These are phyloP conservation scores for Hylaea fasciaria DNA, from an alignment of 2,888 invertebrate species.

Conservation along the genomic window DNA sequence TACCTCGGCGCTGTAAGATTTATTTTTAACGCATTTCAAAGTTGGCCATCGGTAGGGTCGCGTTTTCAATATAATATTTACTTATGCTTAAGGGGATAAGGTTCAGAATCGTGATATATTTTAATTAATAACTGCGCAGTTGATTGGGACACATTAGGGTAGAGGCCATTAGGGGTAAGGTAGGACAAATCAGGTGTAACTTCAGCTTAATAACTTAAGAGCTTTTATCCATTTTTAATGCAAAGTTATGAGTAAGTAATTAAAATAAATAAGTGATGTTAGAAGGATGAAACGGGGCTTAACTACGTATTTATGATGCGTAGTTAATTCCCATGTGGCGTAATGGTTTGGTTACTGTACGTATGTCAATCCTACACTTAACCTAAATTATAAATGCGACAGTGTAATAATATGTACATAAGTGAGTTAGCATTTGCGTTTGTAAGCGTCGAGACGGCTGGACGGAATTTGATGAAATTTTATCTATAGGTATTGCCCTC, in stretches of 20 bases:
- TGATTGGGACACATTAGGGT: slow-evolving; percentile 12
- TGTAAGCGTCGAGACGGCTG: too few species aligned
- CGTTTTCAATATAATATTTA: slow-evolving; percentile 22
- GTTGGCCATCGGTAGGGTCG: slow-evolving; percentile 23
- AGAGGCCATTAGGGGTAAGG: slow-evolving; percentile 22
- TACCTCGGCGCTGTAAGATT: slow-evolving; percentile 26
- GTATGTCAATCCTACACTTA: too few species aligned
- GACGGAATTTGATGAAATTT: too few species aligned
- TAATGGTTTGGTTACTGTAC: too few species aligned
- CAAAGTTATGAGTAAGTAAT: slow-evolving; percentile 8
- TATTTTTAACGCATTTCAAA: slow-evolving; percentile 39
- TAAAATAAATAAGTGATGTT: slow-evolving; percentile 18
- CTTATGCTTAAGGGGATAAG: slow-evolving; percentile 23
- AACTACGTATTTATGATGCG: too few species aligned
- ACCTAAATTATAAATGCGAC: too few species aligned
- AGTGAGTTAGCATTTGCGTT: too few species aligned
- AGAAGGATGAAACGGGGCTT: not conserved
- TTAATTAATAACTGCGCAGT: slow-evolving; percentile 31
- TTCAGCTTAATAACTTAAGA: slow-evolving; percentile 30
- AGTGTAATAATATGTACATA: too few species aligned
- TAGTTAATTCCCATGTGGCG: too few species aligned
- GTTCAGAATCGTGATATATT: slow-evolving; percentile 15
- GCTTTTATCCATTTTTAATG: slow-evolving; percentile 19
- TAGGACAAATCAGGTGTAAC: slow-evolving; percentile 31
- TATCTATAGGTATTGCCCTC: too few species aligned